Base-by-base conservation (phyloP, 2,888 invertebrate species). In the Oscheius onirici region DNA sequence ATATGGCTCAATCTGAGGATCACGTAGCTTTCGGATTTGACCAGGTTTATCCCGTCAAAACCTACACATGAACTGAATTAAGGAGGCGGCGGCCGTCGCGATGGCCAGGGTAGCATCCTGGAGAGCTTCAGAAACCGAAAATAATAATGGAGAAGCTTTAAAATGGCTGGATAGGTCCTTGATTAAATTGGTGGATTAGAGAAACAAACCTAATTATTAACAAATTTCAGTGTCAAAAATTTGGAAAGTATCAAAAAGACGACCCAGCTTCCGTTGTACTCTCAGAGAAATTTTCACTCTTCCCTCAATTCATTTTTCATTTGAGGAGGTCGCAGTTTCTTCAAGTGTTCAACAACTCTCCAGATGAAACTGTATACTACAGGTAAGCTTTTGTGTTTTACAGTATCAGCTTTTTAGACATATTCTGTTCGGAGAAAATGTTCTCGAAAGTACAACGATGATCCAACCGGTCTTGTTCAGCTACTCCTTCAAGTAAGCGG, bases 261-360 rank as follows among this genome's bases (percentile, higher is more conserved):
- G 96, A 97, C 89, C 95, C 96, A 17, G 94, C 93, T 88, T 95
- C 95, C 80, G 97, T 99, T 90, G 91, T 95, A 63, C 91, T 99
- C 74, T 92, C 94, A 1, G 97, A 97, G 88, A 97, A 96, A 90
- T 99, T 99, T 90, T 95, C 95, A 72, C 90, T 99, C 72, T 99
- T 97, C 90, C 99, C 99, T 51, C 99, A 99, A 90, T 99, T 99
- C 89, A 97, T 99, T 96, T 99, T 97, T 89, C 99, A 99, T 88
- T 90, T 99, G 86, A 91, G 99, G 52, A 92, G 99, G 81, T 99
- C 97, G 26, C 99, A 97, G 90, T 99, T 99, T 90, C 91, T 99
- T 40, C 85, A 86, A 91, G 97, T 99, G 60, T 99, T 99, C 90
- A 99, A 99, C 90, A 99, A 99, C 91, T 97, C 96, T 52, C 99